Conservation (phyloP, 2,113 vertebrate genomes). For the Gallinago media region DNA sequence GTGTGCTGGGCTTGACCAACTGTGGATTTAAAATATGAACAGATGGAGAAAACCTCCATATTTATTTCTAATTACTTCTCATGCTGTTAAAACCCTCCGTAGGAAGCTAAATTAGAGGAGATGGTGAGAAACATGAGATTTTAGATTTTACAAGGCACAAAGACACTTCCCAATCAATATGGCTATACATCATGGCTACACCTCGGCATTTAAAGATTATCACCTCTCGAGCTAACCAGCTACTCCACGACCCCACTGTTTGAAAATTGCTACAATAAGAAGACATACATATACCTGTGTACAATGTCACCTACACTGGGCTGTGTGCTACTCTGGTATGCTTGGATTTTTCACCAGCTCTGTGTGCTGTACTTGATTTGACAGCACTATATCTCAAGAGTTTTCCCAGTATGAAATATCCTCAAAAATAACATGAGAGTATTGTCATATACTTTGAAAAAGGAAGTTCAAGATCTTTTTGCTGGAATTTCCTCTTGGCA, state of each 20-base stretch:
- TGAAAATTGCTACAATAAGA: background rate
- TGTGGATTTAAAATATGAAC: background rate
- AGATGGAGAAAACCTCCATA: background rate
- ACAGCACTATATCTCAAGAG: background rate
- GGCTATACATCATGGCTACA: background rate
- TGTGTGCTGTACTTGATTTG: background rate
- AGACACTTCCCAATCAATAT: background rate
- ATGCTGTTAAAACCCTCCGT: background rate
- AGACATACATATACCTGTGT: background rate
- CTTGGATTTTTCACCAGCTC: background rate
- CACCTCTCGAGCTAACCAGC: background rate
- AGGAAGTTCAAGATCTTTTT: background rate
- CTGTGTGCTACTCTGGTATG: background rate
- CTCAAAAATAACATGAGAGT: background rate
- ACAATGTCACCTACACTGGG: background rate
- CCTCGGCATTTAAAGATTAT: background rate
- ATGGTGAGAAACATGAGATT: background rate
- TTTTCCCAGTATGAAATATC: background rate
- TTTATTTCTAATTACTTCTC: constrained; percentile 40
- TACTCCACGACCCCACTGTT: background rate
- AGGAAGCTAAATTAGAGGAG: background rate
- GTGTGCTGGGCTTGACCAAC: background rate
- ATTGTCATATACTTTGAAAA: background rate
- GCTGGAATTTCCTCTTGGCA: background rate
- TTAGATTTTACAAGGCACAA: background rate